Evolutionary conservation across 2,797 vertebrate species (phyloP).

Genomic region (Anabacerthia variegaticeps): DNA sequence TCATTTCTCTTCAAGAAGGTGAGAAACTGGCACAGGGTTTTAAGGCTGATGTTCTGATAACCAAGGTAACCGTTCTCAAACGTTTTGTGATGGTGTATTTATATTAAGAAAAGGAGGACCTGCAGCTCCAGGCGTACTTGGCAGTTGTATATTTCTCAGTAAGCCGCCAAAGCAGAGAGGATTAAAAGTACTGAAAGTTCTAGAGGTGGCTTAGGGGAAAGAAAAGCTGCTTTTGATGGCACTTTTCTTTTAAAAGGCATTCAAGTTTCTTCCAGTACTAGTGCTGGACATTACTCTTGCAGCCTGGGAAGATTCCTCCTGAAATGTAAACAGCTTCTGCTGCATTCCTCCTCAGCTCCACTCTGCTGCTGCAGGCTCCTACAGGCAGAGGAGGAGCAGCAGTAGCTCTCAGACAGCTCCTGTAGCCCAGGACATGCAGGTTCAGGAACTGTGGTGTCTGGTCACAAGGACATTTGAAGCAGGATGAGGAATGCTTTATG

Average conservation of each 20-base stretch:
- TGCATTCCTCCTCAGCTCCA: accelerated
- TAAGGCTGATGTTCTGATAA: neutral
- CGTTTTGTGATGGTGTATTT: neutral
- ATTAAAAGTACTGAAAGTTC: neutral
- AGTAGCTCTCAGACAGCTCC: neutral
- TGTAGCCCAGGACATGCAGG: neutral
- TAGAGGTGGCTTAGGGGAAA: neutral
- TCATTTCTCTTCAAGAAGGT: neutral
- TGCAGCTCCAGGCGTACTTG: neutral
- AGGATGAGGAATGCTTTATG: neutral
- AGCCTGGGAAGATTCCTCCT: neutral
- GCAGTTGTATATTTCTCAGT: neutral
- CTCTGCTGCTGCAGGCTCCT: neutral
- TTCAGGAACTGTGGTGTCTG: neutral
- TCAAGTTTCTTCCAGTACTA: neutral
- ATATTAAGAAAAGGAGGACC: neutral
- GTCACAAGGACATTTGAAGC: neutral
- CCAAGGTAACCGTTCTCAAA: neutral
- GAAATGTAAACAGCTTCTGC: neutral
- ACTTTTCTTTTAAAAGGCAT: neutral
- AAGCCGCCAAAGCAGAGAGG: neutral
- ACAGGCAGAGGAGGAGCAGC: neutral
- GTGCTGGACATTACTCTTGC: neutral
- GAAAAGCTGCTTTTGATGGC: neutral
- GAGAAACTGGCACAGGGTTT: neutral